These are phyloP conservation scores for Gisinianus flammeolus DNA, from an alignment of 2,888 invertebrate genomes.

Conservation along the genomic window DNA sequence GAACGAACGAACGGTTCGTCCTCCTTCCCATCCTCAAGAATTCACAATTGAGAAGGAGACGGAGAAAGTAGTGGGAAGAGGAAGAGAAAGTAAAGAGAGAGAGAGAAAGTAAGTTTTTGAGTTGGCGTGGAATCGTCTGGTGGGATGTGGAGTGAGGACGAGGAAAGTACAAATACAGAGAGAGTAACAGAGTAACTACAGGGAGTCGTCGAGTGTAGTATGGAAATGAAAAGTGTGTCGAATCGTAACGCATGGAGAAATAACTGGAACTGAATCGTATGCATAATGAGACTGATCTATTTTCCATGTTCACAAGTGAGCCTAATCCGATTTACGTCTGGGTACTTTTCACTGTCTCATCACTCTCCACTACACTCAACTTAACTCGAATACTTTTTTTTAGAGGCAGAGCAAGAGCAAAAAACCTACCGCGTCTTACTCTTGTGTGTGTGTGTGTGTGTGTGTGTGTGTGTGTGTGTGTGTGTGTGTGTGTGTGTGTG, in stretches of 20 bases:
- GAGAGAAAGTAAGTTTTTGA: not conserved
- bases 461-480: too few species aligned
- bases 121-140: not conserved
- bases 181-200: too few species aligned
- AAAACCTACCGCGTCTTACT: too few species aligned
- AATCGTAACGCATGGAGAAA: not conserved
- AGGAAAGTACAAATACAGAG: not conserved
- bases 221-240: constrained; percentile 1
- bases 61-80: not conserved
- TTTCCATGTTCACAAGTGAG: constrained; percentile 40
- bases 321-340: constrained; percentile 36
- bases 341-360: constrained; percentile 19
- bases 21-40: not conserved
- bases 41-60: not conserved
- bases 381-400: not conserved
- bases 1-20: not conserved
- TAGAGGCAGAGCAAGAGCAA: too few species aligned
- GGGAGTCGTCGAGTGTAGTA: too few species aligned
- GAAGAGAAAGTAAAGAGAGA: not conserved
- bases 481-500: too few species aligned
- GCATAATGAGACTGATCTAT: constrained; percentile 41
- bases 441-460: too few species aligned
- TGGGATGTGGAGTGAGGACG: not conserved
- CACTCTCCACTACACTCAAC: constrained; percentile 1
- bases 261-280: constrained; percentile 5